Percentiles rank a stretch among this genome's conserved stretches.
Conservation (phyloP, 2,888 invertebrate species). For the Cephus rjabovi region DNA sequence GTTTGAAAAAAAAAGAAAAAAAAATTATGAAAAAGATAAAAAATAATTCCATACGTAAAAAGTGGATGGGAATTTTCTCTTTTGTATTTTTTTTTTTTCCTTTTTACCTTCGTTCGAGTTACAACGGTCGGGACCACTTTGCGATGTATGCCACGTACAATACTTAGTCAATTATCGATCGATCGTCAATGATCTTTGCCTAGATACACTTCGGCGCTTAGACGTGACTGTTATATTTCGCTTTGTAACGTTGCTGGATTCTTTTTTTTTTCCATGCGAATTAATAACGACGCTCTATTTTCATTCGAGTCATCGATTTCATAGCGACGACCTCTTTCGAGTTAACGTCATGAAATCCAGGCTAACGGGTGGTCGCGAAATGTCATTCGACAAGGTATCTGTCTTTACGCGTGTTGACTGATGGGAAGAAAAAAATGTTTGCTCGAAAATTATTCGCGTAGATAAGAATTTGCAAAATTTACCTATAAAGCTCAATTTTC, state of each 20-base stretch:
- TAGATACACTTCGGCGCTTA: not conserved
- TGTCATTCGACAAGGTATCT: not conserved
- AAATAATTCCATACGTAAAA: not conserved
- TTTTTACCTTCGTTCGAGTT: constrained; percentile 30
- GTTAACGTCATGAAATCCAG: not conserved
- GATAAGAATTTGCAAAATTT: no score
- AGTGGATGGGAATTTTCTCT: not conserved
- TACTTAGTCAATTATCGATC: constrained; percentile 51
- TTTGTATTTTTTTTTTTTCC: not conserved
- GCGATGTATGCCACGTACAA: constrained; percentile 49
- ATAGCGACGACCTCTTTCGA: not conserved
- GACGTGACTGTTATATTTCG: not conserved
- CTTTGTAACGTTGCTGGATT: not conserved
- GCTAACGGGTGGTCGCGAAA: not conserved
- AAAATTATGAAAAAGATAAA: not conserved
- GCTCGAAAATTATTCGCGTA: no score
- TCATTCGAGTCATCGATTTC: not conserved
- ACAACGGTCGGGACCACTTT: constrained; percentile 50
- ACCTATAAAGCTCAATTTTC: no score
- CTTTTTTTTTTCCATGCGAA: not conserved
- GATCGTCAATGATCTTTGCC: not conserved
- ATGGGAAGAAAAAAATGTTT: no score
- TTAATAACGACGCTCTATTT: not conserved
- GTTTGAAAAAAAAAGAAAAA: not conserved
- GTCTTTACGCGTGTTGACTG: not conserved